phyloP scores from a whole-genome alignment of 1,140 invertebrate species.

The Coenobita brevimanus region DNA sequence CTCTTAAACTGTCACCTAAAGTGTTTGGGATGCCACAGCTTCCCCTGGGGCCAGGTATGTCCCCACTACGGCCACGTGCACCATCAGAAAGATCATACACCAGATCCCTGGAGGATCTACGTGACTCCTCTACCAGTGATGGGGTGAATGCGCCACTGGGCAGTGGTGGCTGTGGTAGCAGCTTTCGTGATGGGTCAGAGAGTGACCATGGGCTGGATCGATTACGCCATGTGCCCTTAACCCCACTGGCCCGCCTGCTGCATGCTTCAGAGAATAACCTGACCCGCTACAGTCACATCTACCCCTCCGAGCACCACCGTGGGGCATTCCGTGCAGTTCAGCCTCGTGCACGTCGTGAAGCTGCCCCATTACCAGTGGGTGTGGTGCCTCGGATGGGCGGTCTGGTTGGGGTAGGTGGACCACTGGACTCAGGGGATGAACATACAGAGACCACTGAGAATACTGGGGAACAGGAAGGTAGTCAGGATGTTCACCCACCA shows the following conservation, averaged over 20 bases:
- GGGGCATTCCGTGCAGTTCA: slow-evolving; percentile 47
- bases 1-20: slow-evolving; percentile 68
- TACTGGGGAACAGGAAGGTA: slow-evolving; percentile 70
- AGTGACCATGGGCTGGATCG: slow-evolving; percentile 68
- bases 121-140: slow-evolving; percentile 69
- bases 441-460: slow-evolving; percentile 64
- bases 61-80: slow-evolving; percentile 61
- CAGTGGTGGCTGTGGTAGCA: slow-evolving; percentile 51
- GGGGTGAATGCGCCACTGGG: slow-evolving; percentile 56
- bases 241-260: slow-evolving; percentile 55
- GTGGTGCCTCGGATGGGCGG: slow-evolving; percentile 42
- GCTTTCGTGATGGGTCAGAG: slow-evolving; percentile 68
- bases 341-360: slow-evolving; percentile 18
- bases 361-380: slow-evolving; percentile 13
- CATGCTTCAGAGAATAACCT: slow-evolving; percentile 69
- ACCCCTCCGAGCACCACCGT: slow-evolving; percentile 34
- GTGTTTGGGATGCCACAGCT: slow-evolving; percentile 66
- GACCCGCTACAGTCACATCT: slow-evolving; percentile 42
- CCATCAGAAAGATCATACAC: slow-evolving; percentile 70
- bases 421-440: slow-evolving; percentile 59
- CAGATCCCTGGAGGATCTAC: slow-evolving; percentile 70
- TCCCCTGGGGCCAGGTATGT: slow-evolving; percentile 25
- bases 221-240: slow-evolving; percentile 52
- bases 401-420: slow-evolving; percentile 33
- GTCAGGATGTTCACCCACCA: slow-evolving; percentile 71